phyloP scores from a whole-genome alignment of 2,888 invertebrate genomes.

The Volucella bombylans region DNA sequence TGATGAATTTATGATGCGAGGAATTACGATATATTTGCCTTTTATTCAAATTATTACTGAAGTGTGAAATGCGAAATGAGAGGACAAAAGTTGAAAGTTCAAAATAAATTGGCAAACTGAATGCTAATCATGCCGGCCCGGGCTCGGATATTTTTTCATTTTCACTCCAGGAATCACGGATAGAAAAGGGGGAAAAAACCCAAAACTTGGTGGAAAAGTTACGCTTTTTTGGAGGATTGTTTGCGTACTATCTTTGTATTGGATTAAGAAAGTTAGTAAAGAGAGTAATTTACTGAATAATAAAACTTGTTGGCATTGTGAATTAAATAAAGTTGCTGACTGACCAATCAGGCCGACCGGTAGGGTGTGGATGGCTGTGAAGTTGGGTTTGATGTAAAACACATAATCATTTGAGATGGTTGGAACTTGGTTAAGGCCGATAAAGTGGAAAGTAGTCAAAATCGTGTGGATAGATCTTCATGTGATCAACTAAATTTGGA shows the following conservation, averaged over 20 bases:
- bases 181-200: slow-evolving; percentile 3
- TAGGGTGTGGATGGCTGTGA: too few relatives aligned
- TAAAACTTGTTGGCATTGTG: slow-evolving; percentile 15
- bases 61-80: slow-evolving; percentile 53
- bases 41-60: slow-evolving; percentile 51
- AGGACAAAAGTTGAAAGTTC: slow-evolving; percentile 21
- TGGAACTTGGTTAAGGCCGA: too few relatives aligned
- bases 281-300: not conserved
- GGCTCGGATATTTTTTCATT: not conserved
- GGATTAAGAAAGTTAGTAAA: slow-evolving; percentile 3
- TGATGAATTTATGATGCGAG: slow-evolving; percentile 59
- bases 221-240: not conserved
- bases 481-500: too few relatives aligned
- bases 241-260: slow-evolving; percentile 5
- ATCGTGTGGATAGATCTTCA: too few relatives aligned
- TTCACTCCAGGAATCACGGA: not conserved
- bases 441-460: too few relatives aligned
- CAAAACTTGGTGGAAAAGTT: slow-evolving; percentile 7
- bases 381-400: too few relatives aligned
- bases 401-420: too few relatives aligned
- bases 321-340: not conserved
- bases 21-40: slow-evolving; percentile 45
- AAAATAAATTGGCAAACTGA: slow-evolving; percentile 29
- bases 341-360: too few relatives aligned
- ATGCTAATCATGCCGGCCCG: slow-evolving; percentile 16